These are phyloP conservation scores for Macrosoma leucophasiata DNA, from an alignment of 2,888 invertebrate genomes.

Conservation along the genomic window DNA sequence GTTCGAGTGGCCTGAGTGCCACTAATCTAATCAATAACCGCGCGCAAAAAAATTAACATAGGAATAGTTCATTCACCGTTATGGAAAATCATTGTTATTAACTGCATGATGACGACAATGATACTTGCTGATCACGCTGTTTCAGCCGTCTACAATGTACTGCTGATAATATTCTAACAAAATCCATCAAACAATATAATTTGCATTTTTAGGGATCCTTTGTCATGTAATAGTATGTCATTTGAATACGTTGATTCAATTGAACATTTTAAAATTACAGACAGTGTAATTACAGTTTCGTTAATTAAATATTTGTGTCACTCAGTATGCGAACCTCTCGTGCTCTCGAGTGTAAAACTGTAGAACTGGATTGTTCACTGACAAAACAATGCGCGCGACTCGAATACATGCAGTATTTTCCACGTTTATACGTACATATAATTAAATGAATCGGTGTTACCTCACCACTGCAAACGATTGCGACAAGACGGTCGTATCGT, in stretches of 20 bases:
- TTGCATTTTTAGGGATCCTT: too few relatives aligned
- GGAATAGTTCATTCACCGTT: constrained; percentile 54
- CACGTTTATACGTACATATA: constrained; percentile 45
- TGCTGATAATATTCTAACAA: too few relatives aligned
- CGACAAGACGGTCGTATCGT: constrained; percentile 72
- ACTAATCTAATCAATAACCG: constrained; percentile 52
- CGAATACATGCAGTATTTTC: constrained; percentile 48
- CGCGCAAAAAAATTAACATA: constrained; percentile 42
- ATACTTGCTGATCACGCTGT: too few relatives aligned
- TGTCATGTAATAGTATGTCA: too few relatives aligned
- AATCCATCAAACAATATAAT: too few relatives aligned
- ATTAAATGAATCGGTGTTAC: constrained; percentile 72
- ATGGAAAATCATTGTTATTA: too few relatives aligned
- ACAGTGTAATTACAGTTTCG: too few relatives aligned
- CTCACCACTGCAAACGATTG: constrained; percentile 67
- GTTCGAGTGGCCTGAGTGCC: constrained; percentile 37
- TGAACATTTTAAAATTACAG: constrained; percentile 40
- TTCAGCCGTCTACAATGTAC: too few relatives aligned
- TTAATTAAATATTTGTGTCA: too few relatives aligned
- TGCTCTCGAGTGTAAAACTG: too few relatives aligned
- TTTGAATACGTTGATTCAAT: constrained; percentile 49
- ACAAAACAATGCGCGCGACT: constrained; percentile 55
- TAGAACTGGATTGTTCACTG: constrained; percentile 32
- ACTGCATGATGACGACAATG: too few relatives aligned
- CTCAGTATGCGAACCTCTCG: too few relatives aligned